A percentile compares a stretch with the other conserved stretches of the same genome.
Evolutionary conservation across 1,140 invertebrate species (phyloP).

Genomic region (Zeugodacus cucurbitae): DNA sequence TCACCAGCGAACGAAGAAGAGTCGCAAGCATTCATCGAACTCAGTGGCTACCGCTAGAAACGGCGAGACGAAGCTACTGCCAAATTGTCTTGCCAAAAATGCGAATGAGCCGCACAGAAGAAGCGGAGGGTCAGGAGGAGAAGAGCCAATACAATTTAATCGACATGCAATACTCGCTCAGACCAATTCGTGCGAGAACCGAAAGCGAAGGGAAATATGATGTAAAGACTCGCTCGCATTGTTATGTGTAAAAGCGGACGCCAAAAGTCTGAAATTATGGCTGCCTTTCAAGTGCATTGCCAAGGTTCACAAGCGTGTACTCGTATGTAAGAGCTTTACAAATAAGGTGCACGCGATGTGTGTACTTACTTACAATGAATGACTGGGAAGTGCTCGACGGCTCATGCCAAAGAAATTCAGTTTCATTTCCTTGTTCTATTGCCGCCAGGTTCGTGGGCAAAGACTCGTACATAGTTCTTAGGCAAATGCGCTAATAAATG

Average conservation of each 20-base stretch:
- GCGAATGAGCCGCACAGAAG: neutral
- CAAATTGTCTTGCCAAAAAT: neutral
- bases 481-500: neutral
- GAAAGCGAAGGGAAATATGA: too few species aligned
- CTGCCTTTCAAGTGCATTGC: neutral
- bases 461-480: too few species aligned
- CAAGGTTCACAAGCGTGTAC: neutral
- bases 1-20: too few species aligned
- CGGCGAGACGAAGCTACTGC: neutral
- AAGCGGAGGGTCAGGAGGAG: neutral
- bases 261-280: constrained; percentile 14
- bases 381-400: neutral
- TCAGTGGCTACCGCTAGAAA: neutral
- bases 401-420: neutral
- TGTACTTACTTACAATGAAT: neutral
- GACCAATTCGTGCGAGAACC: too few species aligned
- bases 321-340: neutral
- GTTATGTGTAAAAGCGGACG: too few species aligned
- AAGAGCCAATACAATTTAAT: neutral
- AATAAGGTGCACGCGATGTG: neutral
- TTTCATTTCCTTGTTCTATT: neutral
- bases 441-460: neutral
- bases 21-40: too few species aligned
- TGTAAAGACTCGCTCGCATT: too few species aligned
- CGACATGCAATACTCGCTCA: neutral